Evolutionary conservation across 2,113 vertebrate species (phyloP).

Genomic region (Brachyistius frenatus): DNA sequence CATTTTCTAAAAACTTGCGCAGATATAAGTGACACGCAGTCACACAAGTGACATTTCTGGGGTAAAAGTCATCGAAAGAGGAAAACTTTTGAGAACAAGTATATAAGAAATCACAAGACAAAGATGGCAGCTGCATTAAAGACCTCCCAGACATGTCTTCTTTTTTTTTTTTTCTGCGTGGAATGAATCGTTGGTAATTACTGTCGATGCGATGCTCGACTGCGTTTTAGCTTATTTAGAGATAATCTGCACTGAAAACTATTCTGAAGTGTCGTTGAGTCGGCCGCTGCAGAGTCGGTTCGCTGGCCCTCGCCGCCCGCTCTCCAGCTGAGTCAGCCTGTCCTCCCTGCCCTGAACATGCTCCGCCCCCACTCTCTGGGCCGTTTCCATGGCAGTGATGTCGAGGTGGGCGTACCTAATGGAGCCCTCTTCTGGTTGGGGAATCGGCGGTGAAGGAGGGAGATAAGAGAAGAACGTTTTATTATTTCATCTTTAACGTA

Average conservation of each 20-base stretch:
- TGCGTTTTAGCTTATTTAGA: constrained; percentile 32
- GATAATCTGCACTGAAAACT: constrained; percentile 11
- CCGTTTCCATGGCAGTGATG: constrained; percentile 87
- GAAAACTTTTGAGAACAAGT: not conserved
- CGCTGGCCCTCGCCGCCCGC: constrained; percentile 79
- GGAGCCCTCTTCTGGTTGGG: constrained; percentile 80
- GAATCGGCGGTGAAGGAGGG: not conserved
- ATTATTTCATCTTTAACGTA: not conserved
- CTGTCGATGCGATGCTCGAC: not conserved
- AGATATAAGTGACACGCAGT: constrained; percentile 30
- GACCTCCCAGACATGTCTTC: constrained; percentile 24
- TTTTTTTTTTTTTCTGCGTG: constrained; percentile 33
- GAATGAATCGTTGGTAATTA: constrained; percentile 68
- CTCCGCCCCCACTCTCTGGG: constrained; percentile 87
- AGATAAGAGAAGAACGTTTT: not conserved
- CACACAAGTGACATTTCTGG: not conserved
- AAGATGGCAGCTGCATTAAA: constrained; percentile 37
- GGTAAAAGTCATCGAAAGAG: constrained; percentile 3
- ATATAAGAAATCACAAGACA: constrained; percentile 27
- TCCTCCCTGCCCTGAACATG: constrained; percentile 87
- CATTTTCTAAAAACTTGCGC: not conserved
- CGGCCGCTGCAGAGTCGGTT: constrained; percentile 70
- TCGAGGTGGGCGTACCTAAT: constrained; percentile 89
- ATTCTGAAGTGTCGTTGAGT: constrained; percentile 5
- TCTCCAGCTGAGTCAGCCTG: constrained; percentile 86